Evolutionary conservation across 2,888 invertebrate species (phyloP).

Genomic region (Drosophila pseudotakahashii): DNA sequence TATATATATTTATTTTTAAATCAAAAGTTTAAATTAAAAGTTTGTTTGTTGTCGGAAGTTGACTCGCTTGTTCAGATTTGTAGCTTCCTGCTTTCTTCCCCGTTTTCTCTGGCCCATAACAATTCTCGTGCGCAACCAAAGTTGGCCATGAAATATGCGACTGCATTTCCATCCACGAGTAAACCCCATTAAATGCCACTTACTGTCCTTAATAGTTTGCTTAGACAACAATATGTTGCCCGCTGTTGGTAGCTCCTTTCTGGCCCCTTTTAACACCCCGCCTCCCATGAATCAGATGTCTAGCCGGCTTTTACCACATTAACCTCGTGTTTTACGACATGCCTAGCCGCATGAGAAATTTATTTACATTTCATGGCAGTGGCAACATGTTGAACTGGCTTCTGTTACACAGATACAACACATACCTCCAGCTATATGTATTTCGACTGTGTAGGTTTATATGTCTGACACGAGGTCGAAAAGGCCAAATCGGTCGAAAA

Average conservation of each 20-base stretch:
- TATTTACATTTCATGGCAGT: slow-evolving; percentile 74
- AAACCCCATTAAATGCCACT: slow-evolving; percentile 73
- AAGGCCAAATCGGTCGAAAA: slow-evolving; percentile 65
- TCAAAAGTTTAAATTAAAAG: not conserved
- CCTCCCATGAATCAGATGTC: slow-evolving; percentile 26
- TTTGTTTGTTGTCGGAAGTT: not conserved
- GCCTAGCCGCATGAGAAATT: slow-evolving; percentile 77
- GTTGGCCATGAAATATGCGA: slow-evolving; percentile 59
- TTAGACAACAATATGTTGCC: slow-evolving; percentile 68
- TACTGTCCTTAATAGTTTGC: slow-evolving; percentile 73
- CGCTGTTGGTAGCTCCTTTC: slow-evolving; percentile 11
- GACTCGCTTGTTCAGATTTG: slow-evolving; percentile 15
- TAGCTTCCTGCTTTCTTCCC: slow-evolving; percentile 1
- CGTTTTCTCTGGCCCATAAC: not conserved
- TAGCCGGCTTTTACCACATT: slow-evolving; percentile 71
- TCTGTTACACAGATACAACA: not conserved
- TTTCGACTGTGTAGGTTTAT: slow-evolving; percentile 21
- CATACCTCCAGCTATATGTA: not conserved
- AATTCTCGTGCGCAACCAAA: slow-evolving; percentile 33
- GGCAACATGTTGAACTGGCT: slow-evolving; percentile 74
- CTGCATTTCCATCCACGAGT: slow-evolving; percentile 43
- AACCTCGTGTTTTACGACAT: slow-evolving; percentile 77
- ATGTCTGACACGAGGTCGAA: slow-evolving; percentile 74
- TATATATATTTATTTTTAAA: too few relatives aligned
- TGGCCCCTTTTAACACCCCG: slow-evolving; percentile 11